Base-by-base conservation (phyloP, 1,140 invertebrate species). In the Mercenaria mercenaria region DNA sequence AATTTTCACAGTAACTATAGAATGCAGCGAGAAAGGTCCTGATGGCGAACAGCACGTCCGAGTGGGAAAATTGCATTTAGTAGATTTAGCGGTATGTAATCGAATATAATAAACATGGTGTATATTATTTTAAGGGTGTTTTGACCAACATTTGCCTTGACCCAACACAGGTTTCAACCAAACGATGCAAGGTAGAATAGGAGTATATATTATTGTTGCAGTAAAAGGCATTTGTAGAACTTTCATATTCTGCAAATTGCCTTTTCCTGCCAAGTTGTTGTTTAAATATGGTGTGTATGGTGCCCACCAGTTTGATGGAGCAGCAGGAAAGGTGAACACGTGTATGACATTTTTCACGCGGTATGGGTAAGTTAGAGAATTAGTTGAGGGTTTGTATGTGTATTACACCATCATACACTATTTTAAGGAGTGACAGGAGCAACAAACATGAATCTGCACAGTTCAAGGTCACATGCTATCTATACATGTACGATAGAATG, bases 401-500 rank as follows among this genome's bases (percentile, higher is more conserved):
- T 47, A 47, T 47, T 47, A 8, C 43, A 47, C 43, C 15, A 47
- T 4, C 2, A 15, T 41, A 39, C 67, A 72, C 67, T 79, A 79
- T 79, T 79, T 79, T 79, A 64, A 96, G 95, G 95, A 81, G 91
- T 92, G 56, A 95, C 95, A 34, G 98, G 98, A 0, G 97, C 98
- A 0, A 98, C 98, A 0, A 97, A 98, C 64, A 98, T 98, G 98
- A 98, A 98, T 95, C 97, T 97, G 37, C 94, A 95, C 90, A 95
- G 97, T 96, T 95, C 96, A 98, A 97, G 99, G 74, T 99, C 98
- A 0, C 99, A 99, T 96, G 99, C 99, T 20, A 98, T 99, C 18
- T 99, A 99, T 96, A 98, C 98, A 0, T 98, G 99, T 82, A 98
- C 98, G 0, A 97, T 99, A 11, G 98, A 99, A 95, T 99, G 99